Evolutionary conservation across 64 coral and sea anemone species (phyloP), one percentile per base, ranked within the genome.

Genomic region (Montipora foliosa): DNA sequence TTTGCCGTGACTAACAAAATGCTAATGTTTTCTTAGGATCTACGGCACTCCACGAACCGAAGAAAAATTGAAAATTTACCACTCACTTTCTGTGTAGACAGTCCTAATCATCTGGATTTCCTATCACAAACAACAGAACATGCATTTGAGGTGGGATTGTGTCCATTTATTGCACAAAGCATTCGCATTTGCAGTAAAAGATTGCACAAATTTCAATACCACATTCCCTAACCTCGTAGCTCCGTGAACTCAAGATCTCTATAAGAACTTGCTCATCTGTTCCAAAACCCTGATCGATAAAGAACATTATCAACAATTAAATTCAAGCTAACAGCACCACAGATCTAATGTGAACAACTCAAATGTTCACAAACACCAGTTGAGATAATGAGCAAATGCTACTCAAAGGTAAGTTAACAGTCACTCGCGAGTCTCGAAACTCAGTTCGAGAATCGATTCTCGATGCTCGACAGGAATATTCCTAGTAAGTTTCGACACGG

Each of bases 211-310:
- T 5, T 49, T 0, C 22, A 60, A 76, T n/a, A 57, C 37, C 37
- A 37, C 37, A 37, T 37, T 37, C 37, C 37, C 83, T 79, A 21
- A 93, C 91, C 91, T 93, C 58, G 13, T 49, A 55, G 37, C 55
- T 78, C 46, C 91, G 91, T 77, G 91, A 93, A 80, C 83, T 78
- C 37, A 93, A 55, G 44, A 93, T 88, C 83, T 93, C 91, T 78
- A 82, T 67, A 4, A 93, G 62, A 51, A 87, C 83, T 48, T 85
- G 55, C 2, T 93, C 91, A 15, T 93, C 49, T 19, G 91, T 93
- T 67, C 91, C 91, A 37, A 93, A 7, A 67, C 91, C 91, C 91
- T 93, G 67, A 17, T 47, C 49, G 48, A 8, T 8, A 67, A 48
- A 3, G 0, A 62, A 83, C 24, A 1, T 74, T 1, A 64, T 52